A percentile compares a stretch with the other conserved stretches of the same genome.
Conservation (phyloP, 2,888 invertebrate species). For the Drosophila neonasuta region DNA sequence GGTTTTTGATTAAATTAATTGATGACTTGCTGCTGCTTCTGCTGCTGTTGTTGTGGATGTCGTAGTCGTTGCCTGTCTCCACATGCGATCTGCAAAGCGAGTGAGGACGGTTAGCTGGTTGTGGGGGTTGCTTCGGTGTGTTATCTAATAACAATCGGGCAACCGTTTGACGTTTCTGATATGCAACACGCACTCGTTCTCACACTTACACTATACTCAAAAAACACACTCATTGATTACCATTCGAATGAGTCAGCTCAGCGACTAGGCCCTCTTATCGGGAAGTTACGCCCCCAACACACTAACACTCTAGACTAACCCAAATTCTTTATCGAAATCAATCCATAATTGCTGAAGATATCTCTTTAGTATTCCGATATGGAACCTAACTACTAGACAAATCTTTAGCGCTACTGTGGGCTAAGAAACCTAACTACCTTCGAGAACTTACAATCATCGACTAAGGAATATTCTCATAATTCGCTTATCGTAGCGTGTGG, state of each 20-base stretch:
- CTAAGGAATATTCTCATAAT: conserved; percentile 4
- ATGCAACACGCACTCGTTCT: conserved; percentile 34
- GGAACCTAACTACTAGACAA: background rate
- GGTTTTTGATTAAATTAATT: conserved; percentile 70
- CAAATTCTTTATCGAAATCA: conserved; percentile 1
- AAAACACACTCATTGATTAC: conserved; percentile 35
- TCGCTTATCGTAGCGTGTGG: conserved; percentile 54
- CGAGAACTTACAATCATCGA: conserved; percentile 12
- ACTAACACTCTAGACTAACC: background rate
- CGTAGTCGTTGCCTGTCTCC: conserved; percentile 1
- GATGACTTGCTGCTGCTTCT: conserved; percentile 40
- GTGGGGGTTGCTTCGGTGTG: background rate
- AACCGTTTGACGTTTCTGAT: conserved; percentile 61
- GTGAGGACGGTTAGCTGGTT: conserved; percentile 29
- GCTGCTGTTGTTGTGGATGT: background rate
- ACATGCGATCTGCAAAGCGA: conserved; percentile 52
- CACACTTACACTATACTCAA: background rate
- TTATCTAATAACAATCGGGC: conserved; percentile 29
- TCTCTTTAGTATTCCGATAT: background rate
- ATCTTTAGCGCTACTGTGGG: conserved; percentile 22
- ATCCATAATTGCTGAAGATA: conserved; percentile 12
- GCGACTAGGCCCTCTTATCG: conserved; percentile 27
- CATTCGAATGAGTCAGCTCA: conserved; percentile 50
- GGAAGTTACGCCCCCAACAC: conserved; percentile 43
- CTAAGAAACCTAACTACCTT: conserved; percentile 16